Conservation (phyloP, 1,140 invertebrate genomes). For the Drosophila virilis region DNA sequence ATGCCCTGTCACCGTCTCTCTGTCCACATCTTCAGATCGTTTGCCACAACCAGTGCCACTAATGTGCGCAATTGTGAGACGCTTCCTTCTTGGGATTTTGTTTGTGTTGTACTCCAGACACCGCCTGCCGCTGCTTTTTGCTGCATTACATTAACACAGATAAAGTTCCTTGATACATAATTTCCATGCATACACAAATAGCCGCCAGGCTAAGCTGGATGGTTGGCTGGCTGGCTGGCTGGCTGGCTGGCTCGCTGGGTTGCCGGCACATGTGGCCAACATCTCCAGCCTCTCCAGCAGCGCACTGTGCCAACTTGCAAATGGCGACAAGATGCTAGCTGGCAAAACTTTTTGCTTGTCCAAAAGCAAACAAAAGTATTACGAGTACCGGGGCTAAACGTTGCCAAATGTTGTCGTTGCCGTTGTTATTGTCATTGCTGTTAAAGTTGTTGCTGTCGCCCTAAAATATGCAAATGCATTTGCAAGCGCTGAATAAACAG, state of each 20-base stretch:
- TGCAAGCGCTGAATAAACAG: conserved; percentile 70
- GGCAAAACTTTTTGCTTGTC: conserved; percentile 69
- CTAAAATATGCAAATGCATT: conserved; percentile 78
- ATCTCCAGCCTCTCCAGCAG: neutral
- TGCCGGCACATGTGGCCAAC: conserved; percentile 55
- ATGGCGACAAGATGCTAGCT: conserved; percentile 80
- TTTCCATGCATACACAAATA: conserved; percentile 75
- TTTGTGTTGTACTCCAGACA: conserved; percentile 32
- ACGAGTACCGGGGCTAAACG: conserved; percentile 65
- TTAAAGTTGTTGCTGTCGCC: conserved; percentile 28
- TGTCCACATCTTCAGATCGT: neutral
- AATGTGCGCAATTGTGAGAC: conserved; percentile 67
- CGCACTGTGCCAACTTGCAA: conserved; percentile 74
- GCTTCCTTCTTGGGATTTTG: conserved; percentile 34
- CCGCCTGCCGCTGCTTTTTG: conserved; percentile 56
- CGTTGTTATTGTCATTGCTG: conserved; percentile 1
- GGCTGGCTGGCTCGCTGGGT: conserved; percentile 7
- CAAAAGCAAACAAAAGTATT: conserved; percentile 72
- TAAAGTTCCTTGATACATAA: conserved; percentile 83
- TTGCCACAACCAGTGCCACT: conserved; percentile 25
- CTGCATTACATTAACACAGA: conserved; percentile 82
- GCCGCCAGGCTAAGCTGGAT: conserved; percentile 34
- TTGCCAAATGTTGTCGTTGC: conserved; percentile 67
- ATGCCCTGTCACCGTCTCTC: conserved; percentile 1
- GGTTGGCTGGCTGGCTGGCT: conserved; percentile 5